phyloP scores from a whole-genome alignment of 2,888 invertebrate genomes.

The Cosmia pyralina region DNA sequence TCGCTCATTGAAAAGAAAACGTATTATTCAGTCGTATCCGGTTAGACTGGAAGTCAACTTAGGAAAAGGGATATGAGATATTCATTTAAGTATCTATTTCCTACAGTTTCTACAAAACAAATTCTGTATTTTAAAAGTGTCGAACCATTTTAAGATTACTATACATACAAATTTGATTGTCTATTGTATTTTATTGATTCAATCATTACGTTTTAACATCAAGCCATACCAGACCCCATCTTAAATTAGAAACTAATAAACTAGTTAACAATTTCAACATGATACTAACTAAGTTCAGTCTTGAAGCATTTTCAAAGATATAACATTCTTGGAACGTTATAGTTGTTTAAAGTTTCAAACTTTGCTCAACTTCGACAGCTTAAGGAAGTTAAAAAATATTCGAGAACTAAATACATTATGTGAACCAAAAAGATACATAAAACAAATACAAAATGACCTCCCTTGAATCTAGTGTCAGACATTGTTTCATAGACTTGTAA shows the following conservation, averaged over 20 bases:
- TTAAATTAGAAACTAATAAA: neutral
- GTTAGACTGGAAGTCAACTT: neutral
- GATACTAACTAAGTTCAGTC: constrained; percentile 29
- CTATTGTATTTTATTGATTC: neutral
- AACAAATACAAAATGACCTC: neutral
- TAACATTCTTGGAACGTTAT: constrained; percentile 31
- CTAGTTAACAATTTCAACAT: constrained; percentile 28
- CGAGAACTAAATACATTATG: constrained; percentile 33
- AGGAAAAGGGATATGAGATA: neutral
- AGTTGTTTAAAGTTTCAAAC: constrained; percentile 38
- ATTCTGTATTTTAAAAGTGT: neutral
- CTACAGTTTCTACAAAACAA: neutral
- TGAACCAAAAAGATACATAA: neutral
- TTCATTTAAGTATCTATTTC: neutral
- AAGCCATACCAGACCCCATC: neutral
- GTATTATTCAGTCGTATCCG: neutral
- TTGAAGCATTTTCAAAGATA: constrained; percentile 40
- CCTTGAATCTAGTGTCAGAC: neutral
- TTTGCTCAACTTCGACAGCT: constrained; percentile 26
- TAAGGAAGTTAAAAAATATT: constrained; percentile 27
- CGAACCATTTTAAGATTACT: neutral
- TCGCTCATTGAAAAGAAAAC: neutral
- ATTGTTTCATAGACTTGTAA: neutral
- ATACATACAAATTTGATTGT: neutral
- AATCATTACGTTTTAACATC: neutral